Evolutionary conservation across 2,797 vertebrate species (phyloP), one percentile per base, ranked within the genome.

Genomic region (Hydrolagus colliei): DNA sequence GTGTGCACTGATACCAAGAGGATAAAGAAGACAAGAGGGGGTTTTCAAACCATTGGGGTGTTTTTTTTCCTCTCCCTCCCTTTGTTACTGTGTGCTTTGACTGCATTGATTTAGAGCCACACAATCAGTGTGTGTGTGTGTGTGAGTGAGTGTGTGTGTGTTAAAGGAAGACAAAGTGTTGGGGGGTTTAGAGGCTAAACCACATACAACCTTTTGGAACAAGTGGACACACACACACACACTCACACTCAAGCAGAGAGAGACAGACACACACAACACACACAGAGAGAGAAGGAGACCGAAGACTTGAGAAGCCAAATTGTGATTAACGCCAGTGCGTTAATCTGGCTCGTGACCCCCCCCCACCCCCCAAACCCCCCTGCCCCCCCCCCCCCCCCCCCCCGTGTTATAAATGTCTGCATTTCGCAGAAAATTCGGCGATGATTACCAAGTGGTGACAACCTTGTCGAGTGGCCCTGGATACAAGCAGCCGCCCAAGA

Each of bases 361-460:
- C 87, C 88, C 88, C 87, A 85, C 87, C 63, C 80, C 72, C 86
- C 75, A 18, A 75, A 84, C 18, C 8, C 88, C 85, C 77, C 87
- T 86, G 88, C 89, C 88, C 90, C 91, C 90, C 88, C 88, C 88
- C 90, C 91, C 90, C 88, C 88, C 87, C 88, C 88, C 87, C 90
- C 88, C 86, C 90, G 88, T 96, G 98, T 95, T 96, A 52, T 27
- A 27, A 27, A 99, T 99, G 97, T 99, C 97, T 95, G 97, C 97
- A 93, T 95, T 98, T 91, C 95, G 97, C 93, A 95, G 97, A 95
- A 99, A 99, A 98, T 97, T 98, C 94, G 97, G 97, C 93, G 97
- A 97, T 94, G 97, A 99, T 90, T 99, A 99, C 92, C 97, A 98
- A 95, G 96, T 98, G 94, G 97, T 99, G 95, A 98, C 97, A 96